phyloP scores from a whole-genome alignment of 2,113 vertebrate genomes.

The Ochotona curzoniae region DNA sequence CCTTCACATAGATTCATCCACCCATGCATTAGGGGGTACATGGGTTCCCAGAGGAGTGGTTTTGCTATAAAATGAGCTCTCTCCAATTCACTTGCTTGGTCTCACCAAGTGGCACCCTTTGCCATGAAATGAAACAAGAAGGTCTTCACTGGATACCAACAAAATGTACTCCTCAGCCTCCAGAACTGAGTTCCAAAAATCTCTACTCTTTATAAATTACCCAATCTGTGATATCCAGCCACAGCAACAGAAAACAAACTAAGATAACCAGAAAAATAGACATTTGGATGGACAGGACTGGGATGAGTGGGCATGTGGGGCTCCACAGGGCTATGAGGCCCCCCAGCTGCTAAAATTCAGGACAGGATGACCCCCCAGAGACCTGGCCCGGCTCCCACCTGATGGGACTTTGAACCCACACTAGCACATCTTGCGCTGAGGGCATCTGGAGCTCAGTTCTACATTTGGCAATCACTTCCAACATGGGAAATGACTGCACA shows the following conservation, averaged over 20 bases:
- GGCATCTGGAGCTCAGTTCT: not conserved
- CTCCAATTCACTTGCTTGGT: not conserved
- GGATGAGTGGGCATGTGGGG: not conserved
- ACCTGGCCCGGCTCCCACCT: not conserved
- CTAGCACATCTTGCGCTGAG: not conserved
- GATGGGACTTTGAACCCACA: not conserved
- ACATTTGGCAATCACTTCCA: not conserved
- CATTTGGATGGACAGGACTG: not conserved
- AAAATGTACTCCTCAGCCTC: not conserved
- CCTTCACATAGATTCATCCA: too few relatives aligned
- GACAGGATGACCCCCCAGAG: rapidly evolving
- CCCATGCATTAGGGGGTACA: not conserved
- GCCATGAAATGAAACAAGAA: too few relatives aligned
- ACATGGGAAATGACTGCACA: conserved; percentile 24
- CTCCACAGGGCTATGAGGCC: not conserved
- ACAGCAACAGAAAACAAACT: not conserved
- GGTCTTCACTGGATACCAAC: not conserved
- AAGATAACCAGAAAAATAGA: not conserved
- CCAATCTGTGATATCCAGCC: not conserved
- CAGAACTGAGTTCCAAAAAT: not conserved
- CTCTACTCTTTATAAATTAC: not conserved
- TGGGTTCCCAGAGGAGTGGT: not conserved
- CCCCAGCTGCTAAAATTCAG: not conserved
- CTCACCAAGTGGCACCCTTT: not conserved
- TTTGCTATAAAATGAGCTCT: not conserved